Evolutionary conservation across 1,140 invertebrate genomes (phyloP).

Genomic region (Drosophila nikananu): DNA sequence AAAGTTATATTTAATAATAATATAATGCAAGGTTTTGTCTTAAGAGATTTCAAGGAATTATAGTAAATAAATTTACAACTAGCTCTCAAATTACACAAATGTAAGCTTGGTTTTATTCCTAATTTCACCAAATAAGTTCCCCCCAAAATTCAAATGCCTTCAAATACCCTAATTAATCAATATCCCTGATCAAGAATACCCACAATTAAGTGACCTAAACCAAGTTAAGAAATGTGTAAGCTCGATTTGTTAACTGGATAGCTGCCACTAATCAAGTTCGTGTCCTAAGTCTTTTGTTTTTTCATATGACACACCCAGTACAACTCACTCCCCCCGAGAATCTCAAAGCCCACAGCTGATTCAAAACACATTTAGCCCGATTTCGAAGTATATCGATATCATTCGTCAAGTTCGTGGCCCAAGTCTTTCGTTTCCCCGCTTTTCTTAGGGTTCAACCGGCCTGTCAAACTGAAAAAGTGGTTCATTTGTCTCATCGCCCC

Average conservation of each 20-base stretch:
- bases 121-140: neutral
- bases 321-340: neutral
- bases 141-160: neutral
- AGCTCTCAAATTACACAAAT: neutral
- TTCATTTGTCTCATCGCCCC: constrained; percentile 72
- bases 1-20: neutral
- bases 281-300: constrained; percentile 76
- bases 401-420: constrained; percentile 43
- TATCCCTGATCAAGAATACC: constrained; percentile 1
- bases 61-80: neutral
- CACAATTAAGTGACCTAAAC: neutral
- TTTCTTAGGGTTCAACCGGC: constrained; percentile 9
- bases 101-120: neutral
- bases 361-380: constrained; percentile 4
- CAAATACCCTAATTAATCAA: neutral
- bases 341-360: neutral
- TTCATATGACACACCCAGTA: neutral
- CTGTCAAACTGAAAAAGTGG: constrained; percentile 80
- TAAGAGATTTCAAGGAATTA: neutral
- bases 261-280: constrained; percentile 55
- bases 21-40: neutral
- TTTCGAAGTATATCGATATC: constrained; percentile 28
- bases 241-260: constrained; percentile 14
- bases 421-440: constrained; percentile 37
- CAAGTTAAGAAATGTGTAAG: neutral